Percentiles rank a stretch among this genome's conserved stretches.
These are phyloP conservation scores for Heteractis magnifica DNA, from an alignment of 92 coral and sea anemone species.

Conservation along the genomic window DNA sequence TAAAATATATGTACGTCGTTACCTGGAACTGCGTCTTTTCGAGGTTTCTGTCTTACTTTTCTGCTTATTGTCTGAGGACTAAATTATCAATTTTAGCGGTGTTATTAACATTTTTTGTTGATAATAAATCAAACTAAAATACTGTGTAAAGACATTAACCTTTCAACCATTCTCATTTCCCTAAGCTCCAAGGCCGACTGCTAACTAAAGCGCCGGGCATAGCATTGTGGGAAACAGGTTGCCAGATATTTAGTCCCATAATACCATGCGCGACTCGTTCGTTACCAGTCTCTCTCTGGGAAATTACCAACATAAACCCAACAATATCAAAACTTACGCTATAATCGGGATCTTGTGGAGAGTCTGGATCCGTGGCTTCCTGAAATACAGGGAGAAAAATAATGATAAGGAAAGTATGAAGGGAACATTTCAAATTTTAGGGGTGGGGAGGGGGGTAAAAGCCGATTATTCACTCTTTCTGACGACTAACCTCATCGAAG, in stretches of 20 bases:
- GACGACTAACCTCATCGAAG: conserved; percentile 68
- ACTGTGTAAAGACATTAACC: no score
- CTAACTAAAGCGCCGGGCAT: no score
- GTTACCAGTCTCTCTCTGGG: neutral
- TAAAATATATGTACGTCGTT: neutral
- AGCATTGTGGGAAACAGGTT: no score
- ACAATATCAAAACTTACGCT: conserved; percentile 17
- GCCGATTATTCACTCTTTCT: neutral
- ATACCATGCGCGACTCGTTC: no score
- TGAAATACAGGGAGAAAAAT: neutral
- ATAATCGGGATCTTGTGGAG: conserved; percentile 34
- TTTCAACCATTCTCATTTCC: no score
- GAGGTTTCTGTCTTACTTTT: conserved; percentile 14
- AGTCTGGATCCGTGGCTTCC: conserved; percentile 19
- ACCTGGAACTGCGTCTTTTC: conserved; percentile 36
- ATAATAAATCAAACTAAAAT: no score
- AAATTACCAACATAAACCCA: neutral
- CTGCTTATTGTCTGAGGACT: conserved; percentile 29
- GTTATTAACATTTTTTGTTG: neutral
- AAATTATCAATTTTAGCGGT: neutral
- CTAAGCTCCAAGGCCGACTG: no score
- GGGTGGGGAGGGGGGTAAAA: neutral
- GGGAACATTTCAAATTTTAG: neutral
- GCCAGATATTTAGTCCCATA: no score
- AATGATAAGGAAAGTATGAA: neutral